Conservation (phyloP, 2,888 invertebrate genomes). For the Drosophila conformis region DNA sequence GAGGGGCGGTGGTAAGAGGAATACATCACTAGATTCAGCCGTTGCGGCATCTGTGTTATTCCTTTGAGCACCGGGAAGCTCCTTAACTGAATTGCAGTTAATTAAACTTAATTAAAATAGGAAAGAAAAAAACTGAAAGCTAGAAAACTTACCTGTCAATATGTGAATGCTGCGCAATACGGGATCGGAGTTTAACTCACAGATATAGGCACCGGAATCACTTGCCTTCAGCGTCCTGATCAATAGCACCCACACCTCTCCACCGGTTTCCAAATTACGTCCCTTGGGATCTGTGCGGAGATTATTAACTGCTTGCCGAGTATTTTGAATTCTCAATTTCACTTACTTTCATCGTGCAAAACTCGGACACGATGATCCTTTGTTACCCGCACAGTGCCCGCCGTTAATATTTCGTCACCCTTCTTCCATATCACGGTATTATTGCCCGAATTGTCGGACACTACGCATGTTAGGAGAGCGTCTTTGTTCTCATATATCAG, state of each 20-base stretch:
- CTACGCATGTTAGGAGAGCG: conserved; percentile 92
- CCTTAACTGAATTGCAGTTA: conserved; percentile 65
- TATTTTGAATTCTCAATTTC: background rate
- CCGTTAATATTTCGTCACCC: conserved; percentile 90
- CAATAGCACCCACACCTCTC: conserved; percentile 94
- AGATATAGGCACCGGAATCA: conserved; percentile 92
- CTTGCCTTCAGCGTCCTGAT: conserved; percentile 89
- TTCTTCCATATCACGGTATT: conserved; percentile 92
- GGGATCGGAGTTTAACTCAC: conserved; percentile 93
- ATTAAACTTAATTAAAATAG: background rate
- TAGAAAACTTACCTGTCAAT: conserved; percentile 87
- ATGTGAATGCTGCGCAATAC: conserved; percentile 92
- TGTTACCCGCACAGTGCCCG: conserved; percentile 90
- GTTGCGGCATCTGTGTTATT: conserved; percentile 47
- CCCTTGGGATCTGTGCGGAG: conserved; percentile 77
- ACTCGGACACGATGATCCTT: conserved; percentile 90
- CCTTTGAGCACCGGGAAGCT: conserved; percentile 43
- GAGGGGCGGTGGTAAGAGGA: conserved; percentile 79
- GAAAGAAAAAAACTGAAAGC: background rate
- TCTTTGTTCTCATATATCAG: conserved; percentile 90
- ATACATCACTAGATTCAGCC: conserved; percentile 77
- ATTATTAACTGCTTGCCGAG: background rate
- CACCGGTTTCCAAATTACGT: conserved; percentile 85
- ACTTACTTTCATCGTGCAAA: conserved; percentile 91
- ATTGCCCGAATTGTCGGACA: conserved; percentile 87